Base-by-base conservation (phyloP, 2,797 vertebrate genomes). In the Alca torda region DNA sequence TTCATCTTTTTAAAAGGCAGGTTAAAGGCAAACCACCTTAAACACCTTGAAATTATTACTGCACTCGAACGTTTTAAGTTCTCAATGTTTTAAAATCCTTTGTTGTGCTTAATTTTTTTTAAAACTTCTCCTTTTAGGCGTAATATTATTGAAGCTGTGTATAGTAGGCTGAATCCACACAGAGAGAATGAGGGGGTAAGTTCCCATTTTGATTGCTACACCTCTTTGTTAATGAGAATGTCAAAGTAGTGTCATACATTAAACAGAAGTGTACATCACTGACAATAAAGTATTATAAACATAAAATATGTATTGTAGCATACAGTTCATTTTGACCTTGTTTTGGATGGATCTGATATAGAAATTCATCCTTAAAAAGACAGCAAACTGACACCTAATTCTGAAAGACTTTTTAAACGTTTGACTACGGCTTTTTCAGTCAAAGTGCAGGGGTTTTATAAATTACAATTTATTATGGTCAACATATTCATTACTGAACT, bases 161-260 rank as follows among this genome's bases (percentile, higher is more conserved):
- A 99, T 98, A 99, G 98, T 98, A 99, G 99, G 95, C 98, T 99
- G 98, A 99, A 99, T 98, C 99, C 99, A 93, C 99, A 99, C 98
- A 99, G 98, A 98, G 99, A 99, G 96, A 99, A 98, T 96, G 99
- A 99, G 94, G 99, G 99, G 98, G 99, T 99, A 98, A 99, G 99
- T 99, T 97, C 95, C 65, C 6, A 63, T 96, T 97, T 97, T 94
- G 68, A 83, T 96, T 95, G 31, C 63, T 97, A 91, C 48, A 26
- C 43, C 56, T 94, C 70, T 95, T 77, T 89, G 21, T 69, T 91
- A 61, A 63, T 72, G 17, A 83, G 35, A 75, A 43, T 3, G 1
- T 79, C 5, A 1, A 24, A 72, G 21, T 59, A 89, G 45, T 64
- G 25, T 59, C 31, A 13, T 56, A 25, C 15, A 6, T 65, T 14